Evolutionary conservation across 2,888 invertebrate species (phyloP).

Genomic region (Plagodis dolabraria): DNA sequence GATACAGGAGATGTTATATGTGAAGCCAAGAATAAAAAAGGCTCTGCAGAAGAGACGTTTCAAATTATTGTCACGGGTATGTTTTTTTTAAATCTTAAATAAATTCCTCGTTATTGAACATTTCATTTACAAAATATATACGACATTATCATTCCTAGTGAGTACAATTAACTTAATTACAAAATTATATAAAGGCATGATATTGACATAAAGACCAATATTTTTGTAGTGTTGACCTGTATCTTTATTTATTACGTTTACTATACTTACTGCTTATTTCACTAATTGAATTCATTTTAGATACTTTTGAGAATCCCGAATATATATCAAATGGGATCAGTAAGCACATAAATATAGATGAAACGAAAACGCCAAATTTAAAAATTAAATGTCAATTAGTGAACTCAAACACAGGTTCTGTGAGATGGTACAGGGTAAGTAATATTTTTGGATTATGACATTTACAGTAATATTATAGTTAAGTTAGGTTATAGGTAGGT

Average conservation of each 20-base stretch:
- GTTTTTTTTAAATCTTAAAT: not conserved
- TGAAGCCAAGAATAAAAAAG: constrained; percentile 35
- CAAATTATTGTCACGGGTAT: constrained; percentile 23
- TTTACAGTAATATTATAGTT: not conserved
- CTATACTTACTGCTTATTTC: not conserved
- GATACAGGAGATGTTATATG: constrained; percentile 34
- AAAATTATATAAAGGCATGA: too few species aligned
- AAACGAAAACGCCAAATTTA: constrained; percentile 18
- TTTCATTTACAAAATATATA: too few species aligned
- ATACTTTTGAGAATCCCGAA: constrained; percentile 5
- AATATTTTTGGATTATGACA: not conserved
- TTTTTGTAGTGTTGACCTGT: not conserved
- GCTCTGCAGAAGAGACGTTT: constrained; percentile 23
- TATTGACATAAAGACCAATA: too few species aligned
- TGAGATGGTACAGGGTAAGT: constrained; percentile 39
- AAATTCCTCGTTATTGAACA: too few species aligned
- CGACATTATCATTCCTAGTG: too few species aligned
- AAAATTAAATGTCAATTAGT: constrained; percentile 23
- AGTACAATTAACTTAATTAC: too few species aligned
- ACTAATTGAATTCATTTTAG: constrained; percentile 1
- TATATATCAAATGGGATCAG: not conserved
- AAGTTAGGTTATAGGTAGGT: not conserved
- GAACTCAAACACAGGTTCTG: constrained; percentile 7
- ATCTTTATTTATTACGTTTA: not conserved
- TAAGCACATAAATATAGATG: constrained; percentile 6